Base-by-base conservation (phyloP, 2,888 invertebrate species). In the Leptura quadrifasciata region DNA sequence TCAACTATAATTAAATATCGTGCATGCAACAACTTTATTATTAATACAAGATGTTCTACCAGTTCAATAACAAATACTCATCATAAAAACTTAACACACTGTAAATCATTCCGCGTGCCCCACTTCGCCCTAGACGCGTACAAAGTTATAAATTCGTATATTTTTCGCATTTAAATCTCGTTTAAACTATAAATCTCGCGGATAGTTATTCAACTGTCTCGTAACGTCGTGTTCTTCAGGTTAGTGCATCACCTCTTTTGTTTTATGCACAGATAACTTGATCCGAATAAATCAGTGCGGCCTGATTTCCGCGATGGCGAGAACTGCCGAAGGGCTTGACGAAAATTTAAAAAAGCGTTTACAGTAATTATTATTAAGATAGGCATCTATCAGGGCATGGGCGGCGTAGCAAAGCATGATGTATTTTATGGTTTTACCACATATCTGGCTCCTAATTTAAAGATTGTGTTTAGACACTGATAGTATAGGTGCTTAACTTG, bases 231-330 rank as follows among this genome's bases (percentile, higher is more conserved):
- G 78, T 77, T 79, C 68, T 68, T 78, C 72, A 76, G 77, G 74
- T 81, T 75, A 76, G 79, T 76, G 78, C 79, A 80, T 80, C 81
- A 81, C 81, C 79, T 81, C 81, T 79, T 81, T 81, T 81, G 81
- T 81, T 81, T 80, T 78, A 80, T 78, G 81, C 72, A 65, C 76
- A 80, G 79, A 78, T 77, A 77, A 74, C 81, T 79, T 76, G 79
- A 81, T 80, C 78, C 76, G 78, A 76, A 78, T 80, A 81, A 78
- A 78, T 79, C 77, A 76, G 67, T 69, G 65, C 69, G 78, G 70
- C 75, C 63, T 55, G 74, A 76, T 76, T 78, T 80, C 75, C 76
- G 74, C 78, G 76, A 78, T 74, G 70, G 70, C 70, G 77, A 63
- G 72, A 73, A 69, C 20, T 31, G 76, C 65, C 65, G 52, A 55